Percentiles rank a stretch among this genome's conserved stretches.
Conservation (phyloP, 2,113 vertebrate genomes). For the Gambusia holbrooki region DNA sequence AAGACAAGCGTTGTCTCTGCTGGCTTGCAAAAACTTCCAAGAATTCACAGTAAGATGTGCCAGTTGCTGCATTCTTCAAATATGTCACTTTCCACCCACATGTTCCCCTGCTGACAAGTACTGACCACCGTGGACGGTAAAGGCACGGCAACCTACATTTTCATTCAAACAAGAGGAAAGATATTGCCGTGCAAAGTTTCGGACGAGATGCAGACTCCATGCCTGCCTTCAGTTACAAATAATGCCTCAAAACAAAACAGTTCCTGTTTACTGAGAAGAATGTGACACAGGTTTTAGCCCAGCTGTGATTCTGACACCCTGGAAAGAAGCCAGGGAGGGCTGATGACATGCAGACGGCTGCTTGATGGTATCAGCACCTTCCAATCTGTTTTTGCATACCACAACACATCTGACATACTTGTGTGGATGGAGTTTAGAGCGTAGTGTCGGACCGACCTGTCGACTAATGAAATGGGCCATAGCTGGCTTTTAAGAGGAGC, state of each 20-base stretch:
- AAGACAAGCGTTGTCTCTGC: constrained; percentile 57
- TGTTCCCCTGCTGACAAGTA: constrained; percentile 34
- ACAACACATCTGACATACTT: constrained; percentile 63
- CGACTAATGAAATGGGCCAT: constrained; percentile 49
- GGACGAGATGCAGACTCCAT: constrained; percentile 34
- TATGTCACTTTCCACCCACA: constrained; percentile 61
- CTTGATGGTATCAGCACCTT: constrained; percentile 64
- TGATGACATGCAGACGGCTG: constrained; percentile 71
- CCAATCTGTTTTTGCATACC: constrained; percentile 63
- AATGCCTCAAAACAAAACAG: constrained; percentile 42
- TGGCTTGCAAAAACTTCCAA: constrained; percentile 57
- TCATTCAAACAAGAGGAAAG: constrained; percentile 11
- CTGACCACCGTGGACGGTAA: constrained; percentile 22
- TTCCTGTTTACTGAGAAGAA: constrained; percentile 57
- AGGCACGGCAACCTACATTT: constrained; percentile 3
- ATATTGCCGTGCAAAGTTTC: constrained; percentile 30
- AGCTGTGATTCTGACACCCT: constrained; percentile 59
- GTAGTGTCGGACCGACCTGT: constrained; percentile 50
- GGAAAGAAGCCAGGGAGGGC: constrained; percentile 60
- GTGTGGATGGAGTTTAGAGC: constrained; percentile 53
- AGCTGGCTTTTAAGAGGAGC: constrained; percentile 29
- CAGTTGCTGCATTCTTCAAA: constrained; percentile 70
- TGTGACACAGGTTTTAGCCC: constrained; percentile 45
- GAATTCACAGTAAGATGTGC: constrained; percentile 59
- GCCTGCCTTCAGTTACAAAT: constrained; percentile 34